These are phyloP conservation scores for Balaeniceps rex DNA, from an alignment of 2,113 vertebrate species.

Conservation along the genomic window DNA sequence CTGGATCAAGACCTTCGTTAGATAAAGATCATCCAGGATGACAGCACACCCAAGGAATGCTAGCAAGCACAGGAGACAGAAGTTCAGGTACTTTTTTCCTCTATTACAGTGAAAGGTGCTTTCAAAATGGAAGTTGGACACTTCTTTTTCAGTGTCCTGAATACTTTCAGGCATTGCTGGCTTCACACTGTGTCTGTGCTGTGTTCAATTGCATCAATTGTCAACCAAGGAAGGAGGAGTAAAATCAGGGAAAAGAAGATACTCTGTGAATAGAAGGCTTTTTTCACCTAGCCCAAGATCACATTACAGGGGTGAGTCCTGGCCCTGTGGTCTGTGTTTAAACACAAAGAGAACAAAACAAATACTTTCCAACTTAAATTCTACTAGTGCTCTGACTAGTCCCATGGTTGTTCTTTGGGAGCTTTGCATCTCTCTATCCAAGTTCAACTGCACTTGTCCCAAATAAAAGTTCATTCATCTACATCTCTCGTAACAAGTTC, in stretches of 20 bases:
- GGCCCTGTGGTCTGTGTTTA: neutral
- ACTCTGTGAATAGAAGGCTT: neutral
- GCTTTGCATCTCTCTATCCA: neutral
- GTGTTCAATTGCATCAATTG: neutral
- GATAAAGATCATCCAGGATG: neutral
- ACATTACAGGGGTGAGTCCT: neutral
- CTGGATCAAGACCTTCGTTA: neutral
- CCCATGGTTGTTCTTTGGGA: neutral
- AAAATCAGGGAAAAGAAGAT: neutral
- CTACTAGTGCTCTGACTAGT: neutral
- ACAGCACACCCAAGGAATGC: neutral
- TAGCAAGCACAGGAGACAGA: neutral
- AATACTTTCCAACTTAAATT: neutral
- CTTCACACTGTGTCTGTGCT: neutral
- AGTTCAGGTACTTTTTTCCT: neutral
- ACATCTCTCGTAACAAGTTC: neutral
- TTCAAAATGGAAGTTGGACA: neutral
- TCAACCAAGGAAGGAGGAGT: neutral
- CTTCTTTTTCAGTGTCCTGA: neutral
- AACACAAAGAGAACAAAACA: neutral
- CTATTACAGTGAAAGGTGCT: neutral
- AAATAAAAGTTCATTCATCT: neutral
- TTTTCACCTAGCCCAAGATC: neutral
- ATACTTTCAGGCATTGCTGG: neutral
- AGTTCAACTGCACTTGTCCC: neutral